These are phyloP conservation scores for Triplophysa yarkandensis DNA, from an alignment of 2,797 vertebrate genomes.

Conservation along the genomic window DNA sequence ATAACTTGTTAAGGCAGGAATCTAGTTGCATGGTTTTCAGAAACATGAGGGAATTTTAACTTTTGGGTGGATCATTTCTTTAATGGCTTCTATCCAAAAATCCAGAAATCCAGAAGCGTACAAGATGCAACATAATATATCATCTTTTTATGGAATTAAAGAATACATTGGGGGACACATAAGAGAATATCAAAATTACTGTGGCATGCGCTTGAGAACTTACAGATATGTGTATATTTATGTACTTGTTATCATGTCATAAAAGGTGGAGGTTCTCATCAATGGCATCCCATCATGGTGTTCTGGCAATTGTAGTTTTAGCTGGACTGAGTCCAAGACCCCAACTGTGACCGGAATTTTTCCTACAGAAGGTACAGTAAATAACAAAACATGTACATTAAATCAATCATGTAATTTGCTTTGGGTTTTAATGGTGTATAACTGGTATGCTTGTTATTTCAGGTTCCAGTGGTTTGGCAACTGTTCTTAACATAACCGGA, in stretches of 20 bases:
- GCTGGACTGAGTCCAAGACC: slow-evolving; percentile 72
- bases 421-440: neutral
- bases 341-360: slow-evolving; percentile 72
- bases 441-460: slow-evolving; percentile 22
- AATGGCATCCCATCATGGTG: slow-evolving; percentile 82
- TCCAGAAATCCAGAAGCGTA: too few relatives aligned
- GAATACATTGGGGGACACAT: too few relatives aligned
- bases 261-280: slow-evolving; percentile 80
- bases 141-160: too few relatives aligned
- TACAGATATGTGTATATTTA: neutral
- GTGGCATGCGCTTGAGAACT: neutral
- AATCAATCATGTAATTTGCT: too few relatives aligned
- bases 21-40: too few relatives aligned
- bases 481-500: slow-evolving; percentile 79
- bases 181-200: too few relatives aligned
- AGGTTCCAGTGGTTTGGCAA: slow-evolving; percentile 75
- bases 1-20: neutral
- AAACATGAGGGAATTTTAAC: too few relatives aligned
- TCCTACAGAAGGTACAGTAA: slow-evolving; percentile 69
- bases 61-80: too few relatives aligned
- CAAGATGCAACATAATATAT: too few relatives aligned
- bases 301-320: slow-evolving; percentile 78
- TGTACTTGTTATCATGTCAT: neutral
- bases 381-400: neutral
- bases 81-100: too few relatives aligned